Evolutionary conservation across 2,797 vertebrate species (phyloP).

Genomic region (Fundulus diaphanus): DNA sequence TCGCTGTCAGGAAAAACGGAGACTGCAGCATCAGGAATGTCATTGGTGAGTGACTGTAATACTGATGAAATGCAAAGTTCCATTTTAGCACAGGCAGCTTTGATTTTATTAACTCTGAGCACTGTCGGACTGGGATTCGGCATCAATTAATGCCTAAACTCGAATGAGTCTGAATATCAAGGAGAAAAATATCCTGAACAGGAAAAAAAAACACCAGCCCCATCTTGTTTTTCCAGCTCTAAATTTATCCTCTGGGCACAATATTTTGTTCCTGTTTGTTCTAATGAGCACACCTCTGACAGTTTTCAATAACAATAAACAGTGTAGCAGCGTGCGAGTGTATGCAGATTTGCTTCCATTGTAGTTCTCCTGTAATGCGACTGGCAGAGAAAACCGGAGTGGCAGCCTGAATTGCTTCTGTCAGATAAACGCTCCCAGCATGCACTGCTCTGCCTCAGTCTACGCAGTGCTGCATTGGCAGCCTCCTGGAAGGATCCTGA

Average conservation of each 20-base stretch:
- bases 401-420: conserved; percentile 75
- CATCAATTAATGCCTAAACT: background rate
- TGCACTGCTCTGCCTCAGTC: conserved; percentile 76
- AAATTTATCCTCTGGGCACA: conserved; percentile 41
- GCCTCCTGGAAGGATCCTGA: conserved; percentile 71
- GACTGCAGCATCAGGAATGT: background rate
- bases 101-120: background rate
- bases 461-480: conserved; percentile 75
- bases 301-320: conserved; percentile 43
- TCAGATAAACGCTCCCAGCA: conserved; percentile 80
- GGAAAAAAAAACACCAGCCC: background rate
- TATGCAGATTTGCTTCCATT: conserved; percentile 60
- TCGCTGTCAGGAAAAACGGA: background rate
- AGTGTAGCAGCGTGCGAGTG: background rate
- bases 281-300: conserved; percentile 35
- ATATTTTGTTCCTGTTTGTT: conserved; percentile 23
- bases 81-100: background rate
- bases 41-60: background rate
- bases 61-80: background rate
- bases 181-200: background rate
- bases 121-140: background rate
- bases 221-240: background rate
- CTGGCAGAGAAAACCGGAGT: conserved; percentile 69
- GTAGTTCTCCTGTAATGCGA: conserved; percentile 69
- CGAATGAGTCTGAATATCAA: background rate